Conservation (phyloP, 2,888 invertebrate species). For the Amblyjoppa proteus region DNA sequence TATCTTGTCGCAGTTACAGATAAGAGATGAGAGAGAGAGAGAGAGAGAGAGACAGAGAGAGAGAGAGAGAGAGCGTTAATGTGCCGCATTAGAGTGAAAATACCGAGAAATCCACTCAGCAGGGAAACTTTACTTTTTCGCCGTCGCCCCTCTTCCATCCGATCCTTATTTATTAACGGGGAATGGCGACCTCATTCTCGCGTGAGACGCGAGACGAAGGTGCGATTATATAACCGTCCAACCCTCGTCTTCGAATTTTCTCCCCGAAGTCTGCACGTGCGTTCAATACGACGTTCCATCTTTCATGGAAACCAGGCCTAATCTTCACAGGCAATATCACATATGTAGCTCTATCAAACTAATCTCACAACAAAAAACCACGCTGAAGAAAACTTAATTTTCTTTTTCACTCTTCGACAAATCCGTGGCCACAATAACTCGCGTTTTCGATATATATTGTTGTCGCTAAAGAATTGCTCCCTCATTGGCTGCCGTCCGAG, state of each 20-base stretch:
- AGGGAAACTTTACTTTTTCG: conserved; percentile 14
- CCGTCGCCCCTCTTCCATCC: not conserved
- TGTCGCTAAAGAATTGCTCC: too few species aligned
- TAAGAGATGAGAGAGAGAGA: not conserved
- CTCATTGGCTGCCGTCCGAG: too few species aligned
- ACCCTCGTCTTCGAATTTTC: conserved; percentile 1
- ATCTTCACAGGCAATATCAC: conserved; percentile 2
- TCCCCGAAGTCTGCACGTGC: not conserved
- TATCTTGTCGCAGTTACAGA: too few species aligned
- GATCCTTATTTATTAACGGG: conserved; percentile 30
- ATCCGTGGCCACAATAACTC: too few species aligned
- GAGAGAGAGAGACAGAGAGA: not conserved
- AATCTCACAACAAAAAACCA: not conserved
- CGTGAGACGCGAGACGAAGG: not conserved
- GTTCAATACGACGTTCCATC: not conserved
- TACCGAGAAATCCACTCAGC: not conserved
- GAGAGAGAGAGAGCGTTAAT: not conserved
- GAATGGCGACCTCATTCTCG: not conserved
- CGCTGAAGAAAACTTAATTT: too few species aligned
- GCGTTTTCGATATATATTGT: too few species aligned
- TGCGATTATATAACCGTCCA: not conserved
- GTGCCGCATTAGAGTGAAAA: not conserved
- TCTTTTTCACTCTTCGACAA: too few species aligned
- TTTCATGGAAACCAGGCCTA: conserved; percentile 1
- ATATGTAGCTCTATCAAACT: conserved; percentile 11